Evolutionary conservation across 2,888 invertebrate genomes (phyloP).

Genomic region (Acleris emargana): DNA sequence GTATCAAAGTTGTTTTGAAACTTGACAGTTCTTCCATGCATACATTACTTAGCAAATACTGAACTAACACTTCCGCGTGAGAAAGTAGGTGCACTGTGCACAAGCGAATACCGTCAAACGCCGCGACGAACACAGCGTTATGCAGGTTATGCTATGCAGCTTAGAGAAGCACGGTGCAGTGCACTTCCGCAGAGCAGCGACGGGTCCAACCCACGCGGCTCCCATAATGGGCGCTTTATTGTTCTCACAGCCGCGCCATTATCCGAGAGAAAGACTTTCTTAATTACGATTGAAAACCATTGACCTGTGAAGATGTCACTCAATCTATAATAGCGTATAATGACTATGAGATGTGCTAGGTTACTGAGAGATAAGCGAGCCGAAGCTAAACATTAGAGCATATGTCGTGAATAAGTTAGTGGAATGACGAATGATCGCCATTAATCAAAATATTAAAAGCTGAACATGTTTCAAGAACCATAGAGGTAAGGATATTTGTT

Average conservation of each 20-base stretch:
- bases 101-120: not conserved
- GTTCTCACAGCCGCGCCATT: slow-evolving; percentile 41
- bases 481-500: slow-evolving; percentile 26
- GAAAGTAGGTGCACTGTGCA: too few relatives aligned
- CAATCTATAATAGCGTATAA: slow-evolving; percentile 3
- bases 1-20: too few relatives aligned
- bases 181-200: slow-evolving; percentile 33
- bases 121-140: slow-evolving; percentile 1
- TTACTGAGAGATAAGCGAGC: too few relatives aligned
- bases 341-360: not conserved
- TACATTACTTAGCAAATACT: too few relatives aligned
- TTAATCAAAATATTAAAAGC: slow-evolving; percentile 30
- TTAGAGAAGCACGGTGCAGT: slow-evolving; percentile 4
- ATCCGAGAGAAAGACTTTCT: slow-evolving; percentile 35
- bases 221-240: slow-evolving; percentile 47
- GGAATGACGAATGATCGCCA: slow-evolving; percentile 21
- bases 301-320: slow-evolving; percentile 23
- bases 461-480: slow-evolving; percentile 19
- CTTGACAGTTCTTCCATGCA: too few relatives aligned
- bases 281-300: slow-evolving; percentile 33
- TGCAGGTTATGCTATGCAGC: slow-evolving; percentile 8
- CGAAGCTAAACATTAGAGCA: too few relatives aligned
- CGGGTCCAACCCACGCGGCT: slow-evolving; percentile 44
- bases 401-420: slow-evolving; percentile 1
- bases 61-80: too few relatives aligned